Base-by-base conservation (phyloP, 2,797 vertebrate species). In the Falco novaeseelandiae region DNA sequence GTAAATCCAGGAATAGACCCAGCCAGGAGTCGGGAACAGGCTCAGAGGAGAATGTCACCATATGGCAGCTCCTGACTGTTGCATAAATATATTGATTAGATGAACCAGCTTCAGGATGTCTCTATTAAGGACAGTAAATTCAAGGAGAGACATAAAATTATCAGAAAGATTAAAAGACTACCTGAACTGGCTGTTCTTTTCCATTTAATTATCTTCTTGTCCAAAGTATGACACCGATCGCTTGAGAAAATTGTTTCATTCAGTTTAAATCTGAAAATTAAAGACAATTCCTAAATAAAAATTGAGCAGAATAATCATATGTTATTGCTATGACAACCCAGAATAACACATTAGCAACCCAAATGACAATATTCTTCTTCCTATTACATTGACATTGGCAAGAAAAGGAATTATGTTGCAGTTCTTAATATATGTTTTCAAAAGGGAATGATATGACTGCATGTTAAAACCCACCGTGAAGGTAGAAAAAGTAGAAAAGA, bases 1-100 rank as follows among this genome's bases (percentile, higher is more conserved):
- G 84, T 95, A 94, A 93, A 96, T 87, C 97, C 96, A 95, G 94
- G 96, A 97, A 97, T 96, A 97, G 96, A 95, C 83, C 52, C 73
- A 94, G 91, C 73, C 93, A 92, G 93, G 81, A 96, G 83, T 91
- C 21, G 0, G 86, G 93, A 97, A 96, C 91, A 96, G 76, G 92
- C 94, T 92, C 96, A 88, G 79, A 86, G 89, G 92, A 97, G 96
- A 97, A 96, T 96, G 93, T 92, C 54, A 85, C 94, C 97, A 97
- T 97, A 97, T 97, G 97, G 96, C 87, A 90, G 69, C 76, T 93
- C 85, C 92, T 96, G 90, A 92, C 76, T 86, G 81, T 83, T 93
- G 94, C 89, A 97, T 95, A 91, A 96, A 95, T 92, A 93, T 83
- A 95, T 96, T 96, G 96, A 96, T 97, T 86, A 94, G 84, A 74